phyloP scores from a whole-genome alignment of 2,888 invertebrate genomes.

The Girardia tigrina region DNA sequence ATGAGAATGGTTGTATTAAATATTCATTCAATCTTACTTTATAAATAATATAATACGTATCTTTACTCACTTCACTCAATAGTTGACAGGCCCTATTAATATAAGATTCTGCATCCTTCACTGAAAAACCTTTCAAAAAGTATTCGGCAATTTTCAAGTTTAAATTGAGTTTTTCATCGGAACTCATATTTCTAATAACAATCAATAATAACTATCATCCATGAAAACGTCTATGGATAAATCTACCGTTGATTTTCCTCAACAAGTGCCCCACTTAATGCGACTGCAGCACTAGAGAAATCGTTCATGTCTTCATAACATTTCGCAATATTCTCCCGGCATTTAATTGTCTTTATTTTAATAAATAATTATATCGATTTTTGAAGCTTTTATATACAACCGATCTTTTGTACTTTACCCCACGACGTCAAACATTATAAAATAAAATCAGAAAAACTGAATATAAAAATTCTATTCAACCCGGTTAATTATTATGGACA shows the following conservation, averaged over 20 bases:
- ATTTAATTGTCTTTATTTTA: background rate
- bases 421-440: no score
- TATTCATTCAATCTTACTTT: no score
- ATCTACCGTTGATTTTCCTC: conserved; percentile 14
- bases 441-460: no score
- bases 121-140: background rate
- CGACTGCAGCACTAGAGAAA: background rate
- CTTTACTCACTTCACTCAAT: conserved; percentile 13
- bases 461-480: no score
- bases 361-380: background rate
- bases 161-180: conserved; percentile 1
- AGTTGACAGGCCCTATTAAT: conserved; percentile 14
- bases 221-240: background rate
- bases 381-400: no score
- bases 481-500: no score
- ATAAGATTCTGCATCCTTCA: background rate
- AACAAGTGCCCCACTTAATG: background rate
- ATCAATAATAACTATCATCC: no score
- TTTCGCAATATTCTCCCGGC: background rate
- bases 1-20: no score
- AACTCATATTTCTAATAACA: background rate
- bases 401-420: no score
- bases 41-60: background rate
- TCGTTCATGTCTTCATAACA: background rate
- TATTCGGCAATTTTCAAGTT: background rate